phyloP scores from a whole-genome alignment of 2,797 vertebrate species.

The Tenualosa thibaudeaui region DNA sequence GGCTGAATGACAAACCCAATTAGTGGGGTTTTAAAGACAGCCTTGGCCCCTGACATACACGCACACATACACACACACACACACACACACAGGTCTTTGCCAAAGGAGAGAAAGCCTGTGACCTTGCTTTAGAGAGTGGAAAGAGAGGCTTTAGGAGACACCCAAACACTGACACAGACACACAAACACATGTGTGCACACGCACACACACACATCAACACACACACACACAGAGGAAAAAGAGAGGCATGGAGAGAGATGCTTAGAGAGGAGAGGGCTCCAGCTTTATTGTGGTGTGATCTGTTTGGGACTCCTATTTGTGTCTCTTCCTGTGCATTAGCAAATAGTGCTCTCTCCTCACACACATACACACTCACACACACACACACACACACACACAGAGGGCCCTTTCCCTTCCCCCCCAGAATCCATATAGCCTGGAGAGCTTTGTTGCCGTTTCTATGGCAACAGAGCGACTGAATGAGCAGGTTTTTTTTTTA shows the following conservation, averaged over 20 bases:
- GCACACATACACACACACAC: not conserved
- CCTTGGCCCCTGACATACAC: constrained; percentile 10
- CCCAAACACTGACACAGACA: not conserved
- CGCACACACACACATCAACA: no score
- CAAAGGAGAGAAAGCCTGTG: not conserved
- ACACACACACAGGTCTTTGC: not conserved
- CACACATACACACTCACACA: not conserved
- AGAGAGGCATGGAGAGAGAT: not conserved
- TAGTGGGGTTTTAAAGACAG: not conserved
- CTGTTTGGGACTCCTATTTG: not conserved
- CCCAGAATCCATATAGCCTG: constrained; percentile 26
- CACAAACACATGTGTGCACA: not conserved
- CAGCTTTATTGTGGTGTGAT: not conserved
- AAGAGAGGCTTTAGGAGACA: not conserved
- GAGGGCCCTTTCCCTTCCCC: constrained; percentile 21
- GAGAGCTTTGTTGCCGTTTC: constrained; percentile 36
- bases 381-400: not conserved
- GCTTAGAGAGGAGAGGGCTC: not conserved
- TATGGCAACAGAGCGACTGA: constrained; percentile 44
- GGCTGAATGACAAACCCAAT: constrained; percentile 12
- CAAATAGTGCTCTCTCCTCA: not conserved
- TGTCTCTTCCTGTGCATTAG: not conserved
- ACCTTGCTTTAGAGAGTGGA: not conserved
- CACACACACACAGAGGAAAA: not conserved
- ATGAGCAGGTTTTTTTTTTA: constrained; percentile 30